phyloP scores from a whole-genome alignment of 2,888 invertebrate species.

The Drosophila prolongata region DNA sequence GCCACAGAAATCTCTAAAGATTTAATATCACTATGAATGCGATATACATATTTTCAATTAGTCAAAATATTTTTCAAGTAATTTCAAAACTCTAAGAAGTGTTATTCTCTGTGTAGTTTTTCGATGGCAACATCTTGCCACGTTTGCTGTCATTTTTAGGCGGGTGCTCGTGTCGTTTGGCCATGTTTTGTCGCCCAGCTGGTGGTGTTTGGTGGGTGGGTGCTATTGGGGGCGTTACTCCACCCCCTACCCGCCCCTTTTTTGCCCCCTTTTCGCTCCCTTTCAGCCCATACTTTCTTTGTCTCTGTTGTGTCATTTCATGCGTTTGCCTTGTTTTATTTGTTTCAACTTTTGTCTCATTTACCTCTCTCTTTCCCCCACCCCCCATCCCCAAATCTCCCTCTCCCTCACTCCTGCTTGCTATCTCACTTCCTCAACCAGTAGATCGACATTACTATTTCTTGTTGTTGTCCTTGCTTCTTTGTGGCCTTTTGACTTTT shows the following conservation, averaged over 20 bases:
- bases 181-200: constrained; percentile 36
- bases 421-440: neutral
- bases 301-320: constrained; percentile 59
- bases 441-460: constrained; percentile 60
- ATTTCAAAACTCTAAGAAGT: too few species aligned
- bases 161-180: constrained; percentile 44
- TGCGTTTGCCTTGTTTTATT: constrained; percentile 72
- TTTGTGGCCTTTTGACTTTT: constrained; percentile 74
- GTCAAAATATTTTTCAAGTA: too few species aligned
- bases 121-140: constrained; percentile 34
- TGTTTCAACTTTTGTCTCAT: constrained; percentile 68
- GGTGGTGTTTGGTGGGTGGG: constrained; percentile 5
- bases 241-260: neutral
- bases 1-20: neutral
- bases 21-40: too few species aligned
- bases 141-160: constrained; percentile 50
- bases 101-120: neutral
- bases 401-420: neutral
- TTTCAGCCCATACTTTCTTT: constrained; percentile 1
- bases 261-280: neutral
- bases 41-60: too few species aligned
- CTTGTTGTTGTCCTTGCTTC: constrained; percentile 36
- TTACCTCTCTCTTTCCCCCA: constrained; percentile 35
- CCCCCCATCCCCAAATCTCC: neutral
- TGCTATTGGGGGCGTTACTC: constrained; percentile 1